These are phyloP conservation scores for Rhea pennata DNA, from an alignment of 2,113 vertebrate genomes.

Conservation along the genomic window DNA sequence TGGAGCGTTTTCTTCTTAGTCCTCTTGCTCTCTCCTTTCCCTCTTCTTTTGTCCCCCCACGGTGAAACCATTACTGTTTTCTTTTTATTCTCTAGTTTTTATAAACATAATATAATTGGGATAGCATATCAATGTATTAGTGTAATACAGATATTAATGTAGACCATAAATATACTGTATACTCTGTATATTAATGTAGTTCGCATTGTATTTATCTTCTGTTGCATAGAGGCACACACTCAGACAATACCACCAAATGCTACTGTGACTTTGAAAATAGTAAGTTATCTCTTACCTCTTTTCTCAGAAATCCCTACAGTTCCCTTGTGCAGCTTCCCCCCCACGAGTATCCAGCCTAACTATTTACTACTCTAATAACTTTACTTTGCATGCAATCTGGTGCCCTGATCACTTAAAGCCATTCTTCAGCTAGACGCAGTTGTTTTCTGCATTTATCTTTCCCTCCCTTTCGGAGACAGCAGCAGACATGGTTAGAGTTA, in stretches of 20 bases:
- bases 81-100: neutral
- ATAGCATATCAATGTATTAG: neutral
- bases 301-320: neutral
- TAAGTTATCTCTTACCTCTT: rapidly evolving
- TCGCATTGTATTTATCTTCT: neutral
- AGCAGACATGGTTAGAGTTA: neutral
- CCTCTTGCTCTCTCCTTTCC: neutral
- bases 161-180: neutral
- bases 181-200: neutral
- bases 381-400: neutral
- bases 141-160: neutral
- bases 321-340: neutral
- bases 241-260: neutral
- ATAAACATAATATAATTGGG: neutral
- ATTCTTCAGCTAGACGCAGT: neutral
- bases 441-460: neutral
- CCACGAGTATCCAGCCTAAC: neutral
- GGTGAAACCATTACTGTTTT: neutral
- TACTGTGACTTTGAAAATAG: neutral
- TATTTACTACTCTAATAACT: neutral
- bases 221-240: neutral
- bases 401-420: neutral
- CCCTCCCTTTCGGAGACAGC: neutral
- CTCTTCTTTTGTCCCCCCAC: neutral
- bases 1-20: neutral